phyloP scores from a whole-genome alignment of 2,888 invertebrate species.

The Lysandra coridon region DNA sequence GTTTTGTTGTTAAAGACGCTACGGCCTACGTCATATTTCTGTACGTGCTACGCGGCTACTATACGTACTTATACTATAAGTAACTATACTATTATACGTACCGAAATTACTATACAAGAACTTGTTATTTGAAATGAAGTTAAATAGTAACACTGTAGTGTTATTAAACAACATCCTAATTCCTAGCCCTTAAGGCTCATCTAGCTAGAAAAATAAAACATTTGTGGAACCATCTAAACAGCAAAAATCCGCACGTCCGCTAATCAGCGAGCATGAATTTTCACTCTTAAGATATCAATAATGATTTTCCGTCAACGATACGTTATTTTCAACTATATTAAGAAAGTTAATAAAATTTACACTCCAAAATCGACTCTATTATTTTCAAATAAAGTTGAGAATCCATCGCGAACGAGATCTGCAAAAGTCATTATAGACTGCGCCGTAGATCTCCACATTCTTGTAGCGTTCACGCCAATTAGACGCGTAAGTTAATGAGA shows the following conservation, averaged over 20 bases:
- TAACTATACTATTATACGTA: too few relatives aligned
- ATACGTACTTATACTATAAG: too few relatives aligned
- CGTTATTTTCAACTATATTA: slow-evolving; percentile 19
- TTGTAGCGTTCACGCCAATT: not conserved
- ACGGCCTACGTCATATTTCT: too few relatives aligned
- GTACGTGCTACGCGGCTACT: too few relatives aligned
- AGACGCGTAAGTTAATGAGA: not conserved
- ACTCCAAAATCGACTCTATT: not conserved
- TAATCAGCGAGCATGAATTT: not conserved
- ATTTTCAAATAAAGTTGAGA: not conserved
- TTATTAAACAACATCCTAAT: too few relatives aligned
- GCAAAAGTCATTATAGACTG: slow-evolving; percentile 22
- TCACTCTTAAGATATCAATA: slow-evolving; percentile 23
- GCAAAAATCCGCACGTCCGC: not conserved
- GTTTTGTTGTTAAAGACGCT: too few relatives aligned
- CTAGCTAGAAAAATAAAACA: too few relatives aligned
- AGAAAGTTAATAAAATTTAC: not conserved
- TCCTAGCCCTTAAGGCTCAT: too few relatives aligned
- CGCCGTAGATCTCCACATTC: slow-evolving; percentile 21
- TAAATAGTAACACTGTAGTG: too few relatives aligned
- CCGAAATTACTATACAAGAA: too few relatives aligned
- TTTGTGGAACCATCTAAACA: not conserved
- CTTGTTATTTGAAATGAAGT: too few relatives aligned
- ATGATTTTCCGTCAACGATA: slow-evolving; percentile 21
- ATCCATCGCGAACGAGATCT: not conserved